phyloP scores from a whole-genome alignment of 2,797 vertebrate species.

The Pangasius larnaudii region DNA sequence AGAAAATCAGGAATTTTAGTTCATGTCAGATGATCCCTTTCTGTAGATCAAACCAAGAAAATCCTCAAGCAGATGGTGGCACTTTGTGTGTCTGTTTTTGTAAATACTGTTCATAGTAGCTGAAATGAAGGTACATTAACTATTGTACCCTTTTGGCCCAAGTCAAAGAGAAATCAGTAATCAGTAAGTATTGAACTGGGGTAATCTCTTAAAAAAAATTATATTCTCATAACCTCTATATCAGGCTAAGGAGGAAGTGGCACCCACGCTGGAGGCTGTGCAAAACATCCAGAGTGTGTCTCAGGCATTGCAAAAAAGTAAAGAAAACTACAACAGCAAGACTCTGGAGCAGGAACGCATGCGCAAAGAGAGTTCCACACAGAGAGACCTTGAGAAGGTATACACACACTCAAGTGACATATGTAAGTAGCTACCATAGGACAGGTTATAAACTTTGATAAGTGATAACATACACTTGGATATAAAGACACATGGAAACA shows the following conservation, averaged over 20 bases:
- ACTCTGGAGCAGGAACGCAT: conserved; percentile 92
- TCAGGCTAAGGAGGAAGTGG: conserved; percentile 97
- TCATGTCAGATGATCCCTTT: not conserved
- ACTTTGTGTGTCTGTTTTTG: not conserved
- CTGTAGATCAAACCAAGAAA: not conserved
- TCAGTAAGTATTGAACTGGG: not conserved
- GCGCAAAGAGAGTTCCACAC: conserved; percentile 95
- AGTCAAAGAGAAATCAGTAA: not conserved
- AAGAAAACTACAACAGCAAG: conserved; percentile 93
- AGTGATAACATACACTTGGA: not conserved
- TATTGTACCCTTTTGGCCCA: not conserved
- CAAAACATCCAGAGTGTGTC: conserved; percentile 94
- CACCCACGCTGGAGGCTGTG: conserved; percentile 93
- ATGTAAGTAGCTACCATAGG: not conserved
- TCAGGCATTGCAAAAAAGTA: conserved; percentile 93
- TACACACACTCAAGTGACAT: not conserved
- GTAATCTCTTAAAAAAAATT: not conserved
- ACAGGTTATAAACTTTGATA: not conserved
- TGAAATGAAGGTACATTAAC: not conserved
- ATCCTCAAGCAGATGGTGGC: not conserved
- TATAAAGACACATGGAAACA: not conserved
- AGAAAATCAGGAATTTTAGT: not conserved
- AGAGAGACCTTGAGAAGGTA: conserved; percentile 95
- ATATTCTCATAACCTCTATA: conserved; percentile 6
- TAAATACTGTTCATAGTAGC: not conserved